Evolutionary conservation across 2,797 vertebrate genomes (phyloP), one percentile per base, ranked within the genome.

Genomic region (Fistularia commersonii): DNA sequence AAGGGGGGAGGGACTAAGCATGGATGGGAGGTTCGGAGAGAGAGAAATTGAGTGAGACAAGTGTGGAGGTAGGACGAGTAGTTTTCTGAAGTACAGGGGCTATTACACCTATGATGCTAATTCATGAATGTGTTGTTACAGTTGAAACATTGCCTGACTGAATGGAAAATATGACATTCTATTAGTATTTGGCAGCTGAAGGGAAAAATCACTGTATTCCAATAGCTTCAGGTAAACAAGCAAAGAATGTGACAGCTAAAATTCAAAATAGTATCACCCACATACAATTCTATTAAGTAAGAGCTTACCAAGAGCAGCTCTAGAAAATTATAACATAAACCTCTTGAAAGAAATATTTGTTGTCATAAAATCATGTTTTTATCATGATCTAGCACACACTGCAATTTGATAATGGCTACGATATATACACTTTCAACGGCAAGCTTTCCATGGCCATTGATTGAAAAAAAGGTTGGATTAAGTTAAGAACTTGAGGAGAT

Each of bases 41-140:
- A 65, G 77, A 72, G 74, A 74, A 57, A 68, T 57, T 61, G 51
- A 63, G 66, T 48, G 61, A 80, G 66, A 74, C 59, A 45, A 69
- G 68, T 9, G 42, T 48, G 59, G 52, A 57, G 51, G 58, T 53
- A 74, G 66, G 68, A 78, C 72, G 48, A 52, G 42, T 15, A 45
- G 79, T 76, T 84, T 74, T 81, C 72, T 68, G 67, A 76, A 82
- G 65, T 82, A 68, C 54, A 73, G 54, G 36, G 44, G 68, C 62
- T 76, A 53, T 60, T 80, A 67, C 31, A 42, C 5, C 49, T 43
- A 36, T 55, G 59, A 72, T 71, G 61, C 59, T 77, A 36, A 34
- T 57, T 58, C 56, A 34, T 43, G 39, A 57, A 34, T 11, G 15
- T 52, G 31, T 60, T 66, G 67, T 59, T 40, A 53, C 45, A 3